Percentiles rank a stretch among this genome's conserved stretches.
These are phyloP conservation scores for Gibbula magus DNA, from an alignment of 2,888 invertebrate species.

Conservation along the genomic window DNA sequence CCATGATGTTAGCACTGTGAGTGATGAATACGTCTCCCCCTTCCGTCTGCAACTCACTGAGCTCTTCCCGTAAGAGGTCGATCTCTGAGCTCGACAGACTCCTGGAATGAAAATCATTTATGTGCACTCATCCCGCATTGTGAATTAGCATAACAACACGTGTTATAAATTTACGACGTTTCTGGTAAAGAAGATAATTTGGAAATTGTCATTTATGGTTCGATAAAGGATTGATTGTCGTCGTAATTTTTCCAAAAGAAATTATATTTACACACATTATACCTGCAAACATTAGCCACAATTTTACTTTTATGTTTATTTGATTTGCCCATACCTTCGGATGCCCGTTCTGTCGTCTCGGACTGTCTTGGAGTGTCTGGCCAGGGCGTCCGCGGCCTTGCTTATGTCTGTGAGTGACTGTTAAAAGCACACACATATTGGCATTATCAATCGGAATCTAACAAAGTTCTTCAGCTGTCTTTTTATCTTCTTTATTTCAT, in stretches of 20 bases:
- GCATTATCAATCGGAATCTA: too few relatives aligned
- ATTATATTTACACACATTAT: too few relatives aligned
- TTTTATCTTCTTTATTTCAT: too few relatives aligned
- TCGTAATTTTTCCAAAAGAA: too few relatives aligned
- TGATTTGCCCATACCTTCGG: slow-evolving; percentile 42
- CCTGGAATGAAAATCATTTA: slow-evolving; percentile 38
- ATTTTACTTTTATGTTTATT: too few relatives aligned
- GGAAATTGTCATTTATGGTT: too few relatives aligned
- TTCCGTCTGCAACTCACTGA: slow-evolving; percentile 39
- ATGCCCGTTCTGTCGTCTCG: slow-evolving; percentile 50
- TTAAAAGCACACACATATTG: background rate
- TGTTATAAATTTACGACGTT: too few relatives aligned
- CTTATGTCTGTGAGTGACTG: slow-evolving; percentile 59
- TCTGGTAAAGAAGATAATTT: too few relatives aligned
- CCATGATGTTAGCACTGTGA: slow-evolving; percentile 29
- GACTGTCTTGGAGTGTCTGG: slow-evolving; percentile 40
- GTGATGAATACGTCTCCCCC: slow-evolving; percentile 34
- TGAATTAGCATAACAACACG: background rate
- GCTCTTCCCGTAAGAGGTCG: slow-evolving; percentile 55
- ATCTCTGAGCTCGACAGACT: slow-evolving; percentile 63
- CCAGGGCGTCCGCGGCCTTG: slow-evolving; percentile 56
- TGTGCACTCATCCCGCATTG: background rate
- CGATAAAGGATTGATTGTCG: too few relatives aligned
- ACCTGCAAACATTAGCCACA: too few relatives aligned
- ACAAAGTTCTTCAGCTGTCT: background rate